phyloP scores from a whole-genome alignment of 2,113 vertebrate genomes.

The Macroglossus sobrinus region DNA sequence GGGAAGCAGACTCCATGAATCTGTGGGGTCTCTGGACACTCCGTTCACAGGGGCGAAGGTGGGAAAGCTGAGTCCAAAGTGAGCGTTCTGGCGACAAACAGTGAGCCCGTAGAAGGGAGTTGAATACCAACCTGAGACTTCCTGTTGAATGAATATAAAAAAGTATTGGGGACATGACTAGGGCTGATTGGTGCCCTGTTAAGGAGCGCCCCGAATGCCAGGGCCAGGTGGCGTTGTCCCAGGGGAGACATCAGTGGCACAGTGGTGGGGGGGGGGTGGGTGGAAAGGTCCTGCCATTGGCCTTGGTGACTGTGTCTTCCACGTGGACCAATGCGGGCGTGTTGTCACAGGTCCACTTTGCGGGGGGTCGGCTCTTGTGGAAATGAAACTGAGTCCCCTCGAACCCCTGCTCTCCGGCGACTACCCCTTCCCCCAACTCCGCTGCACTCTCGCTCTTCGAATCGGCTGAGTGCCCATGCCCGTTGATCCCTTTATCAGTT shows the following conservation, averaged over 20 bases:
- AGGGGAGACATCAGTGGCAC: rapidly evolving
- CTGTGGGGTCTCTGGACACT: neutral
- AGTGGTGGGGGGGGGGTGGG: no score
- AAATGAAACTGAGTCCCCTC: neutral
- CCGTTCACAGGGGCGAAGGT: neutral
- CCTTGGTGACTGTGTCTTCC: neutral
- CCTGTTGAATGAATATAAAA: neutral
- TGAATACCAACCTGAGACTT: neutral
- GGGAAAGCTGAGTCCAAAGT: neutral
- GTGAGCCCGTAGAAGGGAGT: neutral
- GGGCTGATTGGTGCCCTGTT: neutral
- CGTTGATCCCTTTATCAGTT: neutral
- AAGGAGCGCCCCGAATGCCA: neutral
- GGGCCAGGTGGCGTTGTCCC: neutral
- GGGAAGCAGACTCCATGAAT: neutral
- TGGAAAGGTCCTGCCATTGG: neutral
- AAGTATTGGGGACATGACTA: neutral
- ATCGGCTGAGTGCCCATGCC: neutral
- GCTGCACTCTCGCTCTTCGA: neutral
- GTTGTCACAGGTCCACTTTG: neutral
- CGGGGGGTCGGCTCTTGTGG: rapidly evolving
- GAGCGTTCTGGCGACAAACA: neutral
- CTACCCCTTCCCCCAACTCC: no score
- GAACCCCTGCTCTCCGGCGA: neutral
- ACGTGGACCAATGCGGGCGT: rapidly evolving